Conservation (phyloP, 2,797 vertebrate genomes). For the Bradypodion pumilum region DNA sequence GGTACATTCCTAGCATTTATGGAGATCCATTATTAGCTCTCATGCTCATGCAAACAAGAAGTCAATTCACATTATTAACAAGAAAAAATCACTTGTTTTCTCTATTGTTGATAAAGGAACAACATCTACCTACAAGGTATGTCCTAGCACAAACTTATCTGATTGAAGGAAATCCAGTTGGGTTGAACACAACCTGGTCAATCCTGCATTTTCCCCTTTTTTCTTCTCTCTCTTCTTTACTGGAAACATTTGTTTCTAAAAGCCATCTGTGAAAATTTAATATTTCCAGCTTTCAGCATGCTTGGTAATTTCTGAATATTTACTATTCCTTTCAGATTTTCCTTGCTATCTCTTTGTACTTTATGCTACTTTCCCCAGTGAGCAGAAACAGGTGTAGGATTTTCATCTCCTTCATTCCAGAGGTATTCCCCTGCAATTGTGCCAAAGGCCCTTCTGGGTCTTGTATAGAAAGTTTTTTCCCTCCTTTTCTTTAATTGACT, state of each 20-base stretch:
- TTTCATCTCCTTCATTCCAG: conserved; percentile 17
- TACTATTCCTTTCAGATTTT: conserved; percentile 2
- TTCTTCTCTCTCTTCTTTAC: background rate
- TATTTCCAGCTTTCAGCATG: conserved; percentile 21
- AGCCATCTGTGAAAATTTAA: background rate
- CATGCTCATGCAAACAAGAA: conserved; percentile 25
- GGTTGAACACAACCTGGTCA: background rate
- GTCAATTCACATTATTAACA: conserved; percentile 40
- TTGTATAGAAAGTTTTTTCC: background rate
- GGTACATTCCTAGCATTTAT: conserved; percentile 32
- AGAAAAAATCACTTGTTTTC: conserved; percentile 30
- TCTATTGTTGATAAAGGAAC: conserved; percentile 2
- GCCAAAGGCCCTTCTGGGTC: background rate
- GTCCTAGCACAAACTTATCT: background rate
- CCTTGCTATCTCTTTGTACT: background rate
- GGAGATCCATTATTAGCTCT: conserved; percentile 41
- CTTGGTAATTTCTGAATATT: fast-evolving
- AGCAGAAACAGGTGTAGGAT: background rate
- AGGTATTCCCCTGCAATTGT: background rate
- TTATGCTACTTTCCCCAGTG: conserved; percentile 11
- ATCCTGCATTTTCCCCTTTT: background rate
- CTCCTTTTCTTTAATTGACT: background rate
- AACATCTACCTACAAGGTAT: background rate
- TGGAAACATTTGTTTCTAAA: conserved; percentile 9
- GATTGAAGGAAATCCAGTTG: background rate